These are phyloP conservation scores for Crotalus viridis DNA, from an alignment of 2,113 vertebrate genomes.

Conservation along the genomic window DNA sequence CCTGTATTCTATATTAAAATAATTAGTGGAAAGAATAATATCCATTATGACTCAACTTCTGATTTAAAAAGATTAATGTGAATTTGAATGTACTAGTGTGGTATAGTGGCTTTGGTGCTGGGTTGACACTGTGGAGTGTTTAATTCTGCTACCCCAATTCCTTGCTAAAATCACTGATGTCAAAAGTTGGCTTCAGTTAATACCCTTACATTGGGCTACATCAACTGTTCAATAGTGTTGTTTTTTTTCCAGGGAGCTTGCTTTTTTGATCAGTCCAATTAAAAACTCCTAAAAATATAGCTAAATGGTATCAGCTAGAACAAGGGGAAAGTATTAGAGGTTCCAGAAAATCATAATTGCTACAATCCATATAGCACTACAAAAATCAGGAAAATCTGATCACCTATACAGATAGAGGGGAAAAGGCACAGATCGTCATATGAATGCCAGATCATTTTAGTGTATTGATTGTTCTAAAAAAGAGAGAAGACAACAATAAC, in stretches of 20 bases:
- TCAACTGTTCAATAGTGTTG: neutral
- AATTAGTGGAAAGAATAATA: neutral
- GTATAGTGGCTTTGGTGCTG: neutral
- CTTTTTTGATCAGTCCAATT: neutral
- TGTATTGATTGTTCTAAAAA: neutral
- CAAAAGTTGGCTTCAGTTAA: neutral
- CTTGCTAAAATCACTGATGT: neutral
- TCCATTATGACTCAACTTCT: neutral
- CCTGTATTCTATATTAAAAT: neutral
- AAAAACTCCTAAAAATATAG: neutral
- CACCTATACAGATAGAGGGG: neutral
- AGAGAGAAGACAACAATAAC: neutral
- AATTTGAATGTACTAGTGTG: neutral
- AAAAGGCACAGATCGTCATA: neutral
- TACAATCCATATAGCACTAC: neutral
- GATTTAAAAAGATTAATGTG: neutral
- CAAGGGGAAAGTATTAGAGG: neutral
- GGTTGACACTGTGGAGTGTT: neutral
- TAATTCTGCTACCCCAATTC: fast-evolving
- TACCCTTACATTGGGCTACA: neutral
- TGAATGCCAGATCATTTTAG: neutral
- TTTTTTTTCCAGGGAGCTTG: neutral
- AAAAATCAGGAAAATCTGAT: neutral
- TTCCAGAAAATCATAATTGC: neutral
- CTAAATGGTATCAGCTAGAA: neutral